These are phyloP conservation scores for Drosophila murphyi DNA, from an alignment of 1,140 invertebrate genomes.

Conservation along the genomic window DNA sequence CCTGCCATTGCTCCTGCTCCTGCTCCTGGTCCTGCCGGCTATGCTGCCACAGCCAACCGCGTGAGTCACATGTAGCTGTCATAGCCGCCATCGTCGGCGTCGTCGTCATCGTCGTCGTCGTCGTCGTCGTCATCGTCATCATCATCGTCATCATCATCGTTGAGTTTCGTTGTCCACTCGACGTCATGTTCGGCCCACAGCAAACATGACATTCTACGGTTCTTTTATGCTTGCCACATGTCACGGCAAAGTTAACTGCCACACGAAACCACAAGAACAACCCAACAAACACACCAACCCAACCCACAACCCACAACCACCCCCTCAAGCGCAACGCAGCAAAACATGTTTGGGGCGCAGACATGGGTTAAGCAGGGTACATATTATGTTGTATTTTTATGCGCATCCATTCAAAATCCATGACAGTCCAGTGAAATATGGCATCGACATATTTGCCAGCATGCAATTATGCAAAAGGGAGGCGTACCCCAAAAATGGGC, in stretches of 20 bases:
- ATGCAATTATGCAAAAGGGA: constrained; percentile 70
- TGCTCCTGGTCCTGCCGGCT: constrained; percentile 13
- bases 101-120: no score
- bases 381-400: constrained; percentile 62
- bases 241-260: constrained; percentile 78
- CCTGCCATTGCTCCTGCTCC: not conserved
- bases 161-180: constrained; percentile 51
- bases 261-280: constrained; percentile 43
- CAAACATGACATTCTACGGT: constrained; percentile 82
- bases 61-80: constrained; percentile 22
- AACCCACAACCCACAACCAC: not conserved
- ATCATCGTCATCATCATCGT: constrained; percentile 20
- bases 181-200: constrained; percentile 78
- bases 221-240: constrained; percentile 82
- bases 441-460: constrained; percentile 20
- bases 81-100: not conserved
- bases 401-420: constrained; percentile 48
- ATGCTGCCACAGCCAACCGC: not conserved
- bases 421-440: constrained; percentile 48
- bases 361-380: constrained; percentile 55
- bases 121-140: not conserved
- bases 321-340: constrained; percentile 1
- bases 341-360: constrained; percentile 12
- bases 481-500: not conserved
- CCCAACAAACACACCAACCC: constrained; percentile 22